Conservation (phyloP, 2,797 vertebrate genomes). For the Mycteria americana region DNA sequence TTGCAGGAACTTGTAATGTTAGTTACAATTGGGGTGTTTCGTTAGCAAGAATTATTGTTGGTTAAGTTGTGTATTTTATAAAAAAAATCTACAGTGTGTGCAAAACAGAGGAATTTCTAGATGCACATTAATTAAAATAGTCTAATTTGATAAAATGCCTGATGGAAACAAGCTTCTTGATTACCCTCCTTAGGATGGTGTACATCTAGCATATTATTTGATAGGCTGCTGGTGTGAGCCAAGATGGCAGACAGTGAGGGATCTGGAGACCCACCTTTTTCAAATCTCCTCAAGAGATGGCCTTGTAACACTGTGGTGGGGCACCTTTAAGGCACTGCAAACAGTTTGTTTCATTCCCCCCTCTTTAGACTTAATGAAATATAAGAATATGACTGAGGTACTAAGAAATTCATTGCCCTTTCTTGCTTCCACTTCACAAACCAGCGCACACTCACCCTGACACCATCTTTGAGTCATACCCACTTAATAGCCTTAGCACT, state of each 20-base stretch:
- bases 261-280: neutral
- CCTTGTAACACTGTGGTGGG: neutral
- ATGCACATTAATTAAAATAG: neutral
- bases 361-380: neutral
- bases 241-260: neutral
- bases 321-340: neutral
- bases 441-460: neutral
- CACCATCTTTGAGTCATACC: neutral
- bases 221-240: neutral
- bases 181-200: neutral
- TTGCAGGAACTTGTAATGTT: neutral
- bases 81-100: neutral
- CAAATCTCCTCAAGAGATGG: neutral
- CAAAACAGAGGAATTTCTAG: neutral
- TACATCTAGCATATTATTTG: too few relatives aligned
- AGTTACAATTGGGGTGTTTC: neutral
- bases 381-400: neutral
- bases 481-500: neutral
- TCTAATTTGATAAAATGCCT: too few relatives aligned
- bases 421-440: neutral
- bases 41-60: neutral
- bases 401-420: neutral
- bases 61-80: neutral
- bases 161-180: neutral
- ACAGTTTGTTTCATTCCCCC: neutral